Conservation (phyloP, 64 coral and sea anemone genomes). For the Montipora cactus region DNA sequence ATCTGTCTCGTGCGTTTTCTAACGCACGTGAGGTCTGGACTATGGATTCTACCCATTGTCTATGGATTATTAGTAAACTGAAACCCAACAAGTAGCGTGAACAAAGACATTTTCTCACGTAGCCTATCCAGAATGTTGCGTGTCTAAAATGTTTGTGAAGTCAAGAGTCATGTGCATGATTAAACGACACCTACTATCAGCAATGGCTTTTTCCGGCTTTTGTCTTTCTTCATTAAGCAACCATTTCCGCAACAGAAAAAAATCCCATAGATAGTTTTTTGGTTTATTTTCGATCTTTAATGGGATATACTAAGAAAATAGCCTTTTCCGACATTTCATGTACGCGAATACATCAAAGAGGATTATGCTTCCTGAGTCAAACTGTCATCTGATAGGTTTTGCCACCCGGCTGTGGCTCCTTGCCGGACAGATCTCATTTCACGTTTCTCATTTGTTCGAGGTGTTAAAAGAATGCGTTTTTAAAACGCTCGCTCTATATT, state of each 20-base stretch:
- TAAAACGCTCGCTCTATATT: too few relatives aligned
- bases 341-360: not conserved
- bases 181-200: not conserved
- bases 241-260: not conserved
- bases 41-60: not conserved
- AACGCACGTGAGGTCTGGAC: not conserved
- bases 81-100: not conserved
- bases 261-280: not conserved
- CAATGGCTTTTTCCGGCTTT: constrained; percentile 1
- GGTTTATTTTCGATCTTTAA: not conserved
- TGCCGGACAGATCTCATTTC: not conserved
- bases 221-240: not conserved
- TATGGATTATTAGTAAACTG: not conserved
- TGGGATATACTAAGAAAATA: not conserved
- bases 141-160: not conserved
- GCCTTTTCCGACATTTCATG: not conserved
- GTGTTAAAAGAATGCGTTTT: too few relatives aligned
- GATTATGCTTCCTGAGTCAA: not conserved
- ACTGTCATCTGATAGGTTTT: not conserved
- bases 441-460: too few relatives aligned
- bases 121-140: not conserved
- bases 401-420: not conserved
- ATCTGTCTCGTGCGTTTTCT: not conserved
- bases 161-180: not conserved
- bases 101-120: constrained; percentile 6